Evolutionary conservation across 2,888 invertebrate species (phyloP).

Genomic region (Acanthacorydalis orientalis): DNA sequence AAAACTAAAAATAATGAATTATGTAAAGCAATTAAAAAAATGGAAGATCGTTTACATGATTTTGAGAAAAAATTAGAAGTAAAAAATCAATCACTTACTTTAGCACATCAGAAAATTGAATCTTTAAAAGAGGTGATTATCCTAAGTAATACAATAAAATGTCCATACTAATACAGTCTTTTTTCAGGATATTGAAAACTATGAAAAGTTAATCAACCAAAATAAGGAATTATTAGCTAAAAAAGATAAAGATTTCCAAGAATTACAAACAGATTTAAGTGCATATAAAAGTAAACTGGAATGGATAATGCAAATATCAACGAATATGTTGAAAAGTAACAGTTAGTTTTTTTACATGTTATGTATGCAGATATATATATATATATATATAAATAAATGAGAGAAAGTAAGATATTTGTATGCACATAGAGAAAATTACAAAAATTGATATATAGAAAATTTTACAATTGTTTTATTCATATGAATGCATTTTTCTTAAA

Average conservation of each 20-base stretch:
- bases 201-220: neutral
- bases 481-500: too few species aligned
- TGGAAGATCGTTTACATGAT: conserved; percentile 4
- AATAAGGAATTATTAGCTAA: conserved; percentile 11
- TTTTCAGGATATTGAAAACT: conserved; percentile 3
- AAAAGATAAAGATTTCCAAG: conserved; percentile 15
- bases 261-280: conserved; percentile 15
- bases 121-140: conserved; percentile 1
- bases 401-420: too few species aligned
- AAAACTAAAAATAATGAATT: conserved; percentile 5
- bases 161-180: neutral
- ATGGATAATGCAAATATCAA: conserved; percentile 18
- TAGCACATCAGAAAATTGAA: neutral
- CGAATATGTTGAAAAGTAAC: neutral
- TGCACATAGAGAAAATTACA: too few species aligned
- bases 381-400: too few species aligned
- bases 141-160: neutral
- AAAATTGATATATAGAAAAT: too few species aligned
- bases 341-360: too few species aligned
- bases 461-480: too few species aligned
- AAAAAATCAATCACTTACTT: neutral
- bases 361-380: too few species aligned
- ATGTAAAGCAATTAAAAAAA: conserved; percentile 3
- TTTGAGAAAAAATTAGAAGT: conserved; percentile 4
- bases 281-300: conserved; percentile 18